Evolutionary conservation across 2,797 vertebrate genomes (phyloP).

Genomic region (Melanotaenia pygmaea): DNA sequence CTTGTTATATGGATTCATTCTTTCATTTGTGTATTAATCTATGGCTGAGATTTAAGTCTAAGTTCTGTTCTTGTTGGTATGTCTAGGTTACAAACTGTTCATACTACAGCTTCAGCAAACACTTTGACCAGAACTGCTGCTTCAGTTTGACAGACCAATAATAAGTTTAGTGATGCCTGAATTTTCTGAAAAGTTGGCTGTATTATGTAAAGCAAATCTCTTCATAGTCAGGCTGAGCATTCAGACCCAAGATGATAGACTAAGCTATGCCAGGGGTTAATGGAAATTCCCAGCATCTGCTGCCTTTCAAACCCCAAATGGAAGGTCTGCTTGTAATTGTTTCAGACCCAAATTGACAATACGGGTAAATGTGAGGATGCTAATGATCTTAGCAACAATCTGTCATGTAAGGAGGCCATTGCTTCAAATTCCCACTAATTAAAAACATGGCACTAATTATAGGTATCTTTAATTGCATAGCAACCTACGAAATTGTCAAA

Average conservation of each 20-base stretch:
- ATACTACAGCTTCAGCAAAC: background rate
- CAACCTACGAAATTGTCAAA: conserved; percentile 83
- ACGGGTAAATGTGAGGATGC: conserved; percentile 45
- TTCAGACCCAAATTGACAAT: conserved; percentile 48
- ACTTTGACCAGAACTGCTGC: background rate
- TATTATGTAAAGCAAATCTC: background rate
- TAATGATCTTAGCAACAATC: conserved; percentile 64
- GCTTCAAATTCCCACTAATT: conserved; percentile 82
- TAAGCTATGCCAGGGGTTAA: conserved; percentile 26
- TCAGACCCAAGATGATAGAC: conserved; percentile 30
- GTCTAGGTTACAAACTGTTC: conserved; percentile 9
- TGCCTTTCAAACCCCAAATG: conserved; percentile 49
- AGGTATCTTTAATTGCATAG: conserved; percentile 83
- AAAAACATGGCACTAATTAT: conserved; percentile 84
- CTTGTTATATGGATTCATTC: background rate
- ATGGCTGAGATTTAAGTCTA: background rate
- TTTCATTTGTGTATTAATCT: conserved; percentile 11
- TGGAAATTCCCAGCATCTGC: conserved; percentile 58
- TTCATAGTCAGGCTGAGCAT: background rate
- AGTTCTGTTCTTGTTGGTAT: background rate
- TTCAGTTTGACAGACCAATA: background rate
- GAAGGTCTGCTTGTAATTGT: conserved; percentile 52
- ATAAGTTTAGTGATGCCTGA: background rate
- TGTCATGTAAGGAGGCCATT: conserved; percentile 65
- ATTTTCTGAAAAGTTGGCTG: background rate